Evolutionary conservation across 2,888 invertebrate genomes (phyloP).

Genomic region (Caenorhabditis imperialis): DNA sequence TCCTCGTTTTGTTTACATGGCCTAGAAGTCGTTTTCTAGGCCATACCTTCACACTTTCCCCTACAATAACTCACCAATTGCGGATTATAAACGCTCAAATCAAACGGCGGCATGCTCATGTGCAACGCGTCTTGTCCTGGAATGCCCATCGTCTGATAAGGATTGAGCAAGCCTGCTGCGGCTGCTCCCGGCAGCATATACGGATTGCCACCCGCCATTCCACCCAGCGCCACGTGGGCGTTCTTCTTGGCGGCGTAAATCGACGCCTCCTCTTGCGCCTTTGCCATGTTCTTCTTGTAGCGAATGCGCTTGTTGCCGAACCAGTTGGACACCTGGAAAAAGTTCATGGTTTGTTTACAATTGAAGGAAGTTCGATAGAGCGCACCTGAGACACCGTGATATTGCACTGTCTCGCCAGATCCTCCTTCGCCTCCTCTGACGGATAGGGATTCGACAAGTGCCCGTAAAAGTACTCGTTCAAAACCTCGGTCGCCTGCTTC

Average conservation of each 20-base stretch:
- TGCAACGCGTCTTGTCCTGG: slow-evolving; percentile 64
- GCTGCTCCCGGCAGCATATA: slow-evolving; percentile 58
- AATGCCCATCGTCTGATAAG: slow-evolving; percentile 61
- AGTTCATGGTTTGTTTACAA: no score
- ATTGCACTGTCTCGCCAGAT: slow-evolving; percentile 97
- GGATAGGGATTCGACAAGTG: slow-evolving; percentile 99
- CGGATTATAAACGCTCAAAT: slow-evolving; percentile 66
- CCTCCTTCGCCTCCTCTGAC: slow-evolving; percentile 99
- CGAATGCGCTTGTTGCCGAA: slow-evolving; percentile 99
- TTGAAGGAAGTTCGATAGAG: neutral
- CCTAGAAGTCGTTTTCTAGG: no score
- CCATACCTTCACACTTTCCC: no score
- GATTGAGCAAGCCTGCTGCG: slow-evolving; percentile 58
- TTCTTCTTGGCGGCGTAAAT: slow-evolving; percentile 98
- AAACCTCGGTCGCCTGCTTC: slow-evolving; percentile 98
- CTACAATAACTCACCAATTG: slow-evolving; percentile 57
- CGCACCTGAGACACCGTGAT: slow-evolving; percentile 94
- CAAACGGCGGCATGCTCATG: slow-evolving; percentile 65
- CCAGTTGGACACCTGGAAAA: slow-evolving; percentile 88
- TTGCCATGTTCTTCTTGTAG: slow-evolving; percentile 99
- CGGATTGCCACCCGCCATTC: slow-evolving; percentile 53
- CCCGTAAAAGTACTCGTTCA: slow-evolving; percentile 99
- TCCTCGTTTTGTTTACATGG: no score
- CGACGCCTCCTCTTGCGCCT: slow-evolving; percentile 98
- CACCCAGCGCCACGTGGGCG: slow-evolving; percentile 76